Evolutionary conservation across 2,113 vertebrate genomes (phyloP).

Genomic region (Cryptomyrus ogoouensis): DNA sequence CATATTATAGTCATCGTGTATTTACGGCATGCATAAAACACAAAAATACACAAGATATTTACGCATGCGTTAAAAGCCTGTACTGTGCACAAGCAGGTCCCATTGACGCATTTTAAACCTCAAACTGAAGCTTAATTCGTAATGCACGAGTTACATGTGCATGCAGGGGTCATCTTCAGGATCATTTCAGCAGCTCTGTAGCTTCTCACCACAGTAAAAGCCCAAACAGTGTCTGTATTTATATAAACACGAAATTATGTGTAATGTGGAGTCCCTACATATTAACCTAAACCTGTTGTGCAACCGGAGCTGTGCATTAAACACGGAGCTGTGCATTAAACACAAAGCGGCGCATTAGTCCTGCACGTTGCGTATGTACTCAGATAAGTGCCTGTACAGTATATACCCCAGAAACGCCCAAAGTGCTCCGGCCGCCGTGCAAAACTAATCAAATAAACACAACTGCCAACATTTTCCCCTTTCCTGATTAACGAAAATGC

Average conservation of each 20-base stretch:
- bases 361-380: not conserved
- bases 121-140: not conserved
- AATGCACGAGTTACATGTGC: not conserved
- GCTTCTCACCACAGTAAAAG: not conserved
- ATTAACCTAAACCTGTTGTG: not conserved
- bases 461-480: not conserved
- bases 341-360: not conserved
- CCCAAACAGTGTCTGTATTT: not conserved
- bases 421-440: not conserved
- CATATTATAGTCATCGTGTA: not conserved
- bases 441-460: not conserved
- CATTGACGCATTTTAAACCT: not conserved
- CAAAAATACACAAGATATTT: not conserved
- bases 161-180: not conserved
- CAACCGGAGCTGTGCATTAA: not conserved
- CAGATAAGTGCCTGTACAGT: not conserved
- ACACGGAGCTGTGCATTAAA: not conserved
- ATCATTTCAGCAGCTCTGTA: not conserved
- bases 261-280: not conserved
- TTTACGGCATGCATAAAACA: not conserved
- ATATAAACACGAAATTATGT: not conserved
- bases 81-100: not conserved
- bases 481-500: not conserved
- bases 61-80: not conserved
- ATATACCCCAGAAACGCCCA: not conserved